Conservation (phyloP, 2,888 invertebrate genomes). For the Sepioteuthis lessoniana region DNA sequence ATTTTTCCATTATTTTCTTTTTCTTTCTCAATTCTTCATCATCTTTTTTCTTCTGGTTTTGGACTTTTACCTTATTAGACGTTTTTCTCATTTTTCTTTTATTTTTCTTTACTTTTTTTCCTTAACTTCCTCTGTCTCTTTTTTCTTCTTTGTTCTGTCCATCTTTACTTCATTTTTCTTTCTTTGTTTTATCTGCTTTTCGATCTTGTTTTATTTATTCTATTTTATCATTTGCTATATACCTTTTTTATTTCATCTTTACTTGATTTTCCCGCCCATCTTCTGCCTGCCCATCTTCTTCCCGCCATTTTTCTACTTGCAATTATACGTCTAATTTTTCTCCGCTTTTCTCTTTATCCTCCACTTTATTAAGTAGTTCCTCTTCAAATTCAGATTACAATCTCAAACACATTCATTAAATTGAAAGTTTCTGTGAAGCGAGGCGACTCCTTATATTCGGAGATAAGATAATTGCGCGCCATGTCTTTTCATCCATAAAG, state of each 20-base stretch:
- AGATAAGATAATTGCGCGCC: slow-evolving; percentile 13
- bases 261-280: not conserved
- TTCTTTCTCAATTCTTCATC: not conserved
- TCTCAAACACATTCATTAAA: slow-evolving; percentile 23
- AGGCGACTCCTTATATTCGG: slow-evolving; percentile 16
- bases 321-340: slow-evolving; percentile 20
- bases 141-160: not conserved
- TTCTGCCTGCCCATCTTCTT: too few relatives aligned
- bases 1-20: not conserved
- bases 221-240: not conserved
- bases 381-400: slow-evolving; percentile 23
- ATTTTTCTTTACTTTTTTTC: not conserved
- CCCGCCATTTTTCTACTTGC: not conserved
- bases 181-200: not conserved
- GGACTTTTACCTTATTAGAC: not conserved
- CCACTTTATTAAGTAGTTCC: slow-evolving; percentile 9
- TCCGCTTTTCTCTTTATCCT: slow-evolving; percentile 8
- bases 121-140: not conserved
- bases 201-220: not conserved
- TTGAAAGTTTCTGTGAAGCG: slow-evolving; percentile 33
- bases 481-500: slow-evolving; percentile 8
- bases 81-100: not conserved
- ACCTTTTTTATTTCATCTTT: not conserved
- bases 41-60: not conserved
- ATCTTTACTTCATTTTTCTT: not conserved